Base-by-base conservation (phyloP, 2,797 vertebrate species). In the Enteromius thamalakanensis region DNA sequence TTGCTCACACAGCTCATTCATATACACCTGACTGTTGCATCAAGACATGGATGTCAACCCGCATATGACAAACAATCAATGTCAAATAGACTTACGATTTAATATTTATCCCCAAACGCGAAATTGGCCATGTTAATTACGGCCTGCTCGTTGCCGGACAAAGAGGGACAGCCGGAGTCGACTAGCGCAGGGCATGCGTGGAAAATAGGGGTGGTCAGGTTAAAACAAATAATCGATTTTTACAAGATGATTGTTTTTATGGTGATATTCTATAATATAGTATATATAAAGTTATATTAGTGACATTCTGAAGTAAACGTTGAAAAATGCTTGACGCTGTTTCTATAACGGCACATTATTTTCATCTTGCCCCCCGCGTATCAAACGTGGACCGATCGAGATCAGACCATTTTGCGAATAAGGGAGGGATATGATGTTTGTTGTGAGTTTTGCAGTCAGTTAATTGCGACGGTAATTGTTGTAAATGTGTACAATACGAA, bases 91-190 rank as follows among this genome's bases (percentile, higher is more conserved):
- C 91, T 92, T 92, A 94, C 90, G 92, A 90, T 91, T 83, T 94
- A 94, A 92, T 94, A 94, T 94, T 93, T 92, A 94, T 94, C 93
- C 92, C 93, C 93, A 95, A 93, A 93, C 94, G 92, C 93, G 92
- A 93, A 94, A 92, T 91, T 93, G 88, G 92, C 92, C 93, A 94
- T 94, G 92, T 93, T 95, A 93, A 93, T 90, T 91, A 89, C 91
- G 93, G 94, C 94, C 94, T 95, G 92, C 92, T 94, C 91, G 92
- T 92, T 91, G 93, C 93, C 93, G 94, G 94, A 96, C 95, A 96
- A 96, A 96, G 95, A 95, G 93, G 93, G 93, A 94, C 94, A 90
- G 90, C 90, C 92, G 90, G 90, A 85, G 88, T 88, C 83, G 90
- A 82, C 84, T 83, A 74, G 58, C 78, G 75, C 70, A 82, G 58